Conservation (phyloP, 2,797 vertebrate species). For the Champsocephalus esox region DNA sequence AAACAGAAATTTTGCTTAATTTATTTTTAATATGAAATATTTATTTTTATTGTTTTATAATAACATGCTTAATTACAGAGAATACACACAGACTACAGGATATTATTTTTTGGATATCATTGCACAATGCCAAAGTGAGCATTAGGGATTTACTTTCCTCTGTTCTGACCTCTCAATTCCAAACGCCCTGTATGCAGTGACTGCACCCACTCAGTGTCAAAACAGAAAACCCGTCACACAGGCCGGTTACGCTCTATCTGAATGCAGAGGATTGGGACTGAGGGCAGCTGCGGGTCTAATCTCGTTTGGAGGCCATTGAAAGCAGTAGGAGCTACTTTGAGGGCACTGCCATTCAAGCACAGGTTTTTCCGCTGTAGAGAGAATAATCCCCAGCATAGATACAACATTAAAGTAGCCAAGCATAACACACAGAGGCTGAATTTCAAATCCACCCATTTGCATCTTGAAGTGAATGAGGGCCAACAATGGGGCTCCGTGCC, state of each 20-base stretch:
- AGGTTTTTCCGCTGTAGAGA: conserved; percentile 82
- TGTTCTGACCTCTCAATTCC: conserved; percentile 82
- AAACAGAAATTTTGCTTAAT: conserved; percentile 16
- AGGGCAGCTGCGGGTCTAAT: conserved; percentile 85
- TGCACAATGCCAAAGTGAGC: conserved; percentile 46
- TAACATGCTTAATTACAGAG: conserved; percentile 13
- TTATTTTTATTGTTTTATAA: conserved; percentile 23
- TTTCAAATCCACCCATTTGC: conserved; percentile 86
- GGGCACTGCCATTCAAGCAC: conserved; percentile 84
- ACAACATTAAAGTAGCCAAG: conserved; percentile 87
- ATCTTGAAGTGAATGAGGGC: conserved; percentile 82
- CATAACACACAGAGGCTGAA: conserved; percentile 84
- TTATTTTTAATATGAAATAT: conserved; percentile 29
- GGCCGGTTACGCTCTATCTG: conserved; percentile 82
- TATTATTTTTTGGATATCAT: conserved; percentile 30
- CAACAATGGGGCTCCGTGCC: conserved; percentile 72
- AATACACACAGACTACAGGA: conserved; percentile 20
- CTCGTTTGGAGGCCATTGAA: conserved; percentile 86
- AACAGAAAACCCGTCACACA: conserved; percentile 81
- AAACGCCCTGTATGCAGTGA: conserved; percentile 66
- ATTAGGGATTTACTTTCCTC: conserved; percentile 61
- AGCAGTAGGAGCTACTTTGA: conserved; percentile 84
- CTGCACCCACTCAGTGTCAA: conserved; percentile 80
- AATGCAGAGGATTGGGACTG: conserved; percentile 83
- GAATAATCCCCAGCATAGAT: conserved; percentile 87